A percentile compares a stretch with the other conserved stretches of the same genome.
Conservation (phyloP, 2,888 invertebrate species). For the Psylliodes chrysocephalus region DNA sequence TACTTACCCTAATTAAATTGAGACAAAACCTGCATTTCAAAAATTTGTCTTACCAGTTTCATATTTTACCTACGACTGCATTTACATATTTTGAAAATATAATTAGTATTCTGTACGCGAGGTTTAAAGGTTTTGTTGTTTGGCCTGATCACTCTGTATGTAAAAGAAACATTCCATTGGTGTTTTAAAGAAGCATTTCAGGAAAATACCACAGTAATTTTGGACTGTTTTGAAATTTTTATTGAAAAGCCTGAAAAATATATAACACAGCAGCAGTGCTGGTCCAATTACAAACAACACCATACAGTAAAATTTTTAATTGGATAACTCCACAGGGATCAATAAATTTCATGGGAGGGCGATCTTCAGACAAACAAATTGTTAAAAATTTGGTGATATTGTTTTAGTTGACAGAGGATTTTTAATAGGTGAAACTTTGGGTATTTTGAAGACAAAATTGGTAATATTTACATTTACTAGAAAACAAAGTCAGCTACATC, state of each 20-base stretch:
- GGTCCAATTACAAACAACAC: conserved; percentile 42
- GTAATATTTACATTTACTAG: conserved; percentile 31
- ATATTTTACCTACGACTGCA: conserved; percentile 19
- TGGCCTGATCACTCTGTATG: conserved; percentile 33
- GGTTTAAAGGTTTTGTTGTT: conserved; percentile 31
- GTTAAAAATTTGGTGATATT: conserved; percentile 17
- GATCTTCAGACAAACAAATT: conserved; percentile 25
- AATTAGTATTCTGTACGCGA: conserved; percentile 25
- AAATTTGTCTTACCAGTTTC: conserved; percentile 29
- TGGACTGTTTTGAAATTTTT: conserved; percentile 39
- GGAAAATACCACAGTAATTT: conserved; percentile 34
- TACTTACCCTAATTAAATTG: conserved; percentile 29
- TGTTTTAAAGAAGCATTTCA: conserved; percentile 41
- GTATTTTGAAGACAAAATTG: conserved; percentile 18
- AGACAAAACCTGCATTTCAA: conserved; percentile 32
- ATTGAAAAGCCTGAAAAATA: conserved; percentile 35
- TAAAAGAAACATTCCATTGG: conserved; percentile 32
- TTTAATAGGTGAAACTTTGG: conserved; percentile 13
- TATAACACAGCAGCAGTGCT: conserved; percentile 32
- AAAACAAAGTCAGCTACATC: conserved; percentile 23
- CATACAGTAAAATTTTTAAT: conserved; percentile 41
- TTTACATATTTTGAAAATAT: conserved; percentile 20
- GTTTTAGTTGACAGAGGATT: conserved; percentile 26
- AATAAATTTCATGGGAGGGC: conserved; percentile 21
- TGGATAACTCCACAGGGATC: conserved; percentile 37